Evolutionary conservation across 2,113 vertebrate genomes (phyloP), one percentile per base, ranked within the genome.

Genomic region (Charina bottae): DNA sequence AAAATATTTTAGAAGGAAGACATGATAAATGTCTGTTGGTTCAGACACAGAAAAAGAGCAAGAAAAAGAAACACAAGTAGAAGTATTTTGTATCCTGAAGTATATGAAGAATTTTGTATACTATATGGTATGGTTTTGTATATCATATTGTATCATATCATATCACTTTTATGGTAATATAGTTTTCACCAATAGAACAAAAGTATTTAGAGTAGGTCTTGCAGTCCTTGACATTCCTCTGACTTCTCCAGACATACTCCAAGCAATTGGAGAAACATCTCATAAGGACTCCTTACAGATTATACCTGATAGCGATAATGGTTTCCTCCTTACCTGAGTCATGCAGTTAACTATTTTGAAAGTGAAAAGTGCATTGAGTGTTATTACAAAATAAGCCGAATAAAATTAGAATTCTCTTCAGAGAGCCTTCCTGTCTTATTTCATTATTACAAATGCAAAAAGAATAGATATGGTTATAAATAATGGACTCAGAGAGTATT

Each of bases 291-390:
- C 42, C 28, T 88, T 53, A 88, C n/a, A 60, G 59, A 83, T 85
- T 86, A 37, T 58, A 54, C 53, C 55, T 26, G 21, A 60, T 26
- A 55, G 33, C 6, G 28, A 24, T 83, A 83, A 68, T 78, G n/a
- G 17, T 42, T 19, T 78, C 72, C 33, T 78, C 42, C 72, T 42
- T 33, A 42, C 33, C 33, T 42, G 72, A 78, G 58, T 58, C 62
- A 87, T 37, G 15, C 21, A 46, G 62, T 55, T 72, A 72, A 87
- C n/a, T 91, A 78, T 91, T 87, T 55, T 91, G 49, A 87, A 91
- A 24, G 46, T 54, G 53, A 83, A 90, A 59, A 23, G 58, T 90
- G 90, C 37, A 87, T 55, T 56, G 68, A 42, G n/a, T 42, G n/a
- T 55, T 68, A 56, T 64, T 64, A 54, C 53, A 33, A 91, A 64